Conservation (phyloP, 2,797 vertebrate genomes). For the Aratinga solstitialis region DNA sequence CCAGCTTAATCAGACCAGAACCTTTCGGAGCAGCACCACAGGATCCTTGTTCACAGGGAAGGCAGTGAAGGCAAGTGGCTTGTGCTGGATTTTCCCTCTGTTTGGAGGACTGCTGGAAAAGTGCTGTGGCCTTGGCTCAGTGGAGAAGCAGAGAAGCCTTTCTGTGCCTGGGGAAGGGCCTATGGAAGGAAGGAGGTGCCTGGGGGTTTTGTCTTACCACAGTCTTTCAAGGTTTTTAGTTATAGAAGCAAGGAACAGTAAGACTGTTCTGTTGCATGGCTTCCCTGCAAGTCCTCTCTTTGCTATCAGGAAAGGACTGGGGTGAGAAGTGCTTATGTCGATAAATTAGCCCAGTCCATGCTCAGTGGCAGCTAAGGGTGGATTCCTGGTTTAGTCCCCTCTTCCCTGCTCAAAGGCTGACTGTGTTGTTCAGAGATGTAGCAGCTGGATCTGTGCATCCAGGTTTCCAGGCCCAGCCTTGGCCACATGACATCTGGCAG, state of each 20-base stretch:
- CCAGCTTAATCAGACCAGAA: slow-evolving; percentile 84
- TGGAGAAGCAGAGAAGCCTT: neutral
- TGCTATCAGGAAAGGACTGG: neutral
- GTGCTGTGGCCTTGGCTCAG: neutral
- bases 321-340: neutral
- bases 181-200: neutral
- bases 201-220: neutral
- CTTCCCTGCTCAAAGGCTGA: neutral
- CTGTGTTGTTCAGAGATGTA: neutral
- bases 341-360: neutral
- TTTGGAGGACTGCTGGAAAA: neutral
- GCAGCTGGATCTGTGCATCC: neutral
- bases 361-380: neutral
- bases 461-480: neutral
- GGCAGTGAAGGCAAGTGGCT: slow-evolving; percentile 83
- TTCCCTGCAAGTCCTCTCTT: neutral
- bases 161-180: neutral
- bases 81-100: neutral
- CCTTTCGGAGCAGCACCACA: slow-evolving; percentile 87
- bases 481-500: neutral
- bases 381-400: neutral
- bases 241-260: neutral
- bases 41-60: slow-evolving; percentile 89
- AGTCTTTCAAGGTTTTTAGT: neutral
- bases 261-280: neutral